Percentiles rank a stretch among this genome's conserved stretches.
Evolutionary conservation across 2,113 vertebrate species (phyloP).

Genomic region (Edolisoma coerulescens): DNA sequence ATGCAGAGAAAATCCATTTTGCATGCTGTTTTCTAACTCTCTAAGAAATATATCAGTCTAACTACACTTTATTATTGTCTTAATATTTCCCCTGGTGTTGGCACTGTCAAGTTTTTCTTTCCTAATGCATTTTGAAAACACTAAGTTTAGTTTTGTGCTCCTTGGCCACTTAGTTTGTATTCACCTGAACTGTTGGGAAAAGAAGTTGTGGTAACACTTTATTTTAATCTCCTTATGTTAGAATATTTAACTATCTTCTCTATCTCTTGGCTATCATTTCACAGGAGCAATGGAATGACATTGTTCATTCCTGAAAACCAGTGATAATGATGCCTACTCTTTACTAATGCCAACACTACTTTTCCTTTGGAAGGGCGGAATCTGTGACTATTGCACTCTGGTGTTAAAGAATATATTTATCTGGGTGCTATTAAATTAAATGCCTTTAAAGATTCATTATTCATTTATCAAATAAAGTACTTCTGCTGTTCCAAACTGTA

Average conservation of each 20-base stretch:
- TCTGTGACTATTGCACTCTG: neutral
- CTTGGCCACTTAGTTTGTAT: neutral
- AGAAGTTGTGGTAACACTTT: neutral
- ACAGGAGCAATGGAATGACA: neutral
- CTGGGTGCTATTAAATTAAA: neutral
- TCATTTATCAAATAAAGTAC: conserved; percentile 14
- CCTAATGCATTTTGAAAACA: neutral
- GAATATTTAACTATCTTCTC: neutral
- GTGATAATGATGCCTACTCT: neutral
- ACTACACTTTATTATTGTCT: neutral
- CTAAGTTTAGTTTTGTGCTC: neutral
- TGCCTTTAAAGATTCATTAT: neutral
- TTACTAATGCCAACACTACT: neutral
- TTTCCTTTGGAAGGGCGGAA: neutral
- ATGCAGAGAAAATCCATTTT: conserved; percentile 49
- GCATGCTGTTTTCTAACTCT: conserved; percentile 5
- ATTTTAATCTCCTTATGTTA: neutral
- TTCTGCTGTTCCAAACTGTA: conserved; percentile 12
- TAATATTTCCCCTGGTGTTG: neutral
- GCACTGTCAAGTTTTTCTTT: neutral
- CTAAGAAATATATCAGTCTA: neutral
- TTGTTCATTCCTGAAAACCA: neutral
- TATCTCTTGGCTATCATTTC: neutral
- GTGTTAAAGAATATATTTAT: neutral
- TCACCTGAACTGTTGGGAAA: neutral